A percentile compares a stretch with the other conserved stretches of the same genome.
These are phyloP conservation scores for Rhinogobius similis DNA, from an alignment of 2,113 vertebrate genomes.

Conservation along the genomic window DNA sequence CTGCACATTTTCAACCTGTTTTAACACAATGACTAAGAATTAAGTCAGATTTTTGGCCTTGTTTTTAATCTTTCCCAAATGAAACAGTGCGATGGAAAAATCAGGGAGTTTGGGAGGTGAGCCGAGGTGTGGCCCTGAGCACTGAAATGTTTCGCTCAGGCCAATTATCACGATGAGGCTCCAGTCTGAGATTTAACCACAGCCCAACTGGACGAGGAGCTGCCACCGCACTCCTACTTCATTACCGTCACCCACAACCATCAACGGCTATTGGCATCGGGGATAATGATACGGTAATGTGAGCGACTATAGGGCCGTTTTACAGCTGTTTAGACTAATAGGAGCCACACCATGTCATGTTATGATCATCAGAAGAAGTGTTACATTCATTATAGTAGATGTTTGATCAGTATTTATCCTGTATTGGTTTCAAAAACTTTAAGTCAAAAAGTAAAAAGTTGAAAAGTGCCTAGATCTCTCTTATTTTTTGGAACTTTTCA, in stretches of 20 bases:
- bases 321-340: constrained; percentile 46
- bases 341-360: constrained; percentile 29
- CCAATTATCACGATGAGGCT: constrained; percentile 58
- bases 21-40: constrained; percentile 21
- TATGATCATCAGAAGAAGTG: constrained; percentile 31
- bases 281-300: constrained; percentile 53
- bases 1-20: constrained; percentile 1
- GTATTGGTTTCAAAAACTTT: background rate
- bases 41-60: constrained; percentile 25
- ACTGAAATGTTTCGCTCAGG: constrained; percentile 60
- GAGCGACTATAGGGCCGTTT: constrained; percentile 38
- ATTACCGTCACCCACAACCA: constrained; percentile 32
- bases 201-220: constrained; percentile 40
- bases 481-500: too few relatives aligned
- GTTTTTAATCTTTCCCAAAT: constrained; percentile 49
- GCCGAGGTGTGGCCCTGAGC: constrained; percentile 55
- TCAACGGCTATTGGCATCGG: constrained; percentile 36
- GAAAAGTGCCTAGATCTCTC: background rate
- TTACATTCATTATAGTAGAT: background rate
- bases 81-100: constrained; percentile 48
- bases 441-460: background rate
- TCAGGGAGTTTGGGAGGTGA: constrained; percentile 48
- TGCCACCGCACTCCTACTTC: constrained; percentile 54
- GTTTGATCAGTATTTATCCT: too few relatives aligned
- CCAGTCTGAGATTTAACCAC: constrained; percentile 44